Evolutionary conservation across 1,140 invertebrate species (phyloP), one percentile per base, ranked within the genome.

Genomic region (Centruroides sculpturatus): DNA sequence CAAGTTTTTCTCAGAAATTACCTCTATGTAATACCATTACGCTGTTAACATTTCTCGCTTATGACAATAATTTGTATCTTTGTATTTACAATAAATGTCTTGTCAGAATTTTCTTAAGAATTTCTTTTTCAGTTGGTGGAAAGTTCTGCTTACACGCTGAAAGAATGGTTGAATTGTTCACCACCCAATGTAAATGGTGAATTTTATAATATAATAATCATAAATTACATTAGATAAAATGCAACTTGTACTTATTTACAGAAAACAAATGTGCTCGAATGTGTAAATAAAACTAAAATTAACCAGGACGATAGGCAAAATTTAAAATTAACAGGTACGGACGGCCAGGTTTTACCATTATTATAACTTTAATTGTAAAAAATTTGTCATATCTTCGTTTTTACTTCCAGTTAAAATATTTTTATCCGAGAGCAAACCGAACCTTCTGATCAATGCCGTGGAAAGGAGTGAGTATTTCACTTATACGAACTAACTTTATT

Each of bases 81-180:
- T 23, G 23, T 23, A 23, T 23, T 64, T 47, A 60, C 13, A 60
- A 56, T 62, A 65, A 63, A 54, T 80, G 80, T 64, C 71, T 87
- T 85, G 68, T 88, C 84, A 87, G 70, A 82, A 83, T 62, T 76
- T 88, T n/a, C 83, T 82, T 69, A 78, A 82, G 13, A 80, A 82
- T 47, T 59, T 73, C 13, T 58, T 64, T 47, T 59, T 3, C 67
- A 83, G 77, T 77, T 56, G 4, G 35, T n/a, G 47, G 35, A 52
- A 41, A 47, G 49, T 47, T 12, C 34, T 47, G 23, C 46, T 47
- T 10, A 51, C 46, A 46, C 57, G 11, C 54, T 47, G 0, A 35
- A 59, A 4, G 35, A 57, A 53, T 51, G 55, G 53, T 41, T 51
- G 11, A 59, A 23, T 59, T 35, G 46, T 23, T 41, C 13, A 57